phyloP scores from a whole-genome alignment of 2,797 vertebrate species.

The Argentina silus region DNA sequence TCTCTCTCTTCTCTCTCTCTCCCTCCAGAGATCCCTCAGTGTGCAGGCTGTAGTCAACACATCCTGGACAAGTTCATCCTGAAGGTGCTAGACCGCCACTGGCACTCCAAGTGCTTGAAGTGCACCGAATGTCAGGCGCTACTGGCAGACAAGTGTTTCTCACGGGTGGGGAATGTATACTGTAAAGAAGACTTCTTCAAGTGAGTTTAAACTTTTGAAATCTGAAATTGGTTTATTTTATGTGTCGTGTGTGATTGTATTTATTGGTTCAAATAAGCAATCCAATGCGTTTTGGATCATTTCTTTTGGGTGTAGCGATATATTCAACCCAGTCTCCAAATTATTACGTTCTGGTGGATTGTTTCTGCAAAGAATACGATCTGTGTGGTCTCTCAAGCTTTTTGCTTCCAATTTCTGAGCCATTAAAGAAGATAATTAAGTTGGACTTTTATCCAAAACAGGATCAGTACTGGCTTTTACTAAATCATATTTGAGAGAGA shows the following conservation, averaged over 20 bases:
- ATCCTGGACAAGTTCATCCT: slow-evolving; percentile 99
- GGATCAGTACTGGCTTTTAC: slow-evolving; percentile 76
- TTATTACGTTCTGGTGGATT: no score
- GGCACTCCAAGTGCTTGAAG: slow-evolving; percentile 98
- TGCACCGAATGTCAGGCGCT: slow-evolving; percentile 95
- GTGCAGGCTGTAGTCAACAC: slow-evolving; percentile 96
- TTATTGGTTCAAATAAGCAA: no score
- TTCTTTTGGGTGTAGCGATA: no score
- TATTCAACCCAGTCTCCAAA: no score
- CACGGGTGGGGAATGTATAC: slow-evolving; percentile 92
- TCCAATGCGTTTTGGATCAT: no score
- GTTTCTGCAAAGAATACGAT: no score
- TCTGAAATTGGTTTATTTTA: no score
- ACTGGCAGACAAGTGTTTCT: slow-evolving; percentile 96
- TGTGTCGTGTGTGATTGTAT: no score
- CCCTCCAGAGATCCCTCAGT: slow-evolving; percentile 92
- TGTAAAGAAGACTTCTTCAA: slow-evolving; percentile 99
- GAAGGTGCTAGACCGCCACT: slow-evolving; percentile 97
- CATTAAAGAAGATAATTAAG: slow-evolving; percentile 77
- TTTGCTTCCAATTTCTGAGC: slow-evolving; percentile 55
- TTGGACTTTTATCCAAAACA: slow-evolving; percentile 81
- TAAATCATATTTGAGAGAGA: slow-evolving; percentile 77
- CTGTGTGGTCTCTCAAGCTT: neutral
- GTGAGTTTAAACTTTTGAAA: no score
- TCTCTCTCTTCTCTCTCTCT: no score